Conservation (phyloP, 2,888 invertebrate species). For the Thymelicus lineola region DNA sequence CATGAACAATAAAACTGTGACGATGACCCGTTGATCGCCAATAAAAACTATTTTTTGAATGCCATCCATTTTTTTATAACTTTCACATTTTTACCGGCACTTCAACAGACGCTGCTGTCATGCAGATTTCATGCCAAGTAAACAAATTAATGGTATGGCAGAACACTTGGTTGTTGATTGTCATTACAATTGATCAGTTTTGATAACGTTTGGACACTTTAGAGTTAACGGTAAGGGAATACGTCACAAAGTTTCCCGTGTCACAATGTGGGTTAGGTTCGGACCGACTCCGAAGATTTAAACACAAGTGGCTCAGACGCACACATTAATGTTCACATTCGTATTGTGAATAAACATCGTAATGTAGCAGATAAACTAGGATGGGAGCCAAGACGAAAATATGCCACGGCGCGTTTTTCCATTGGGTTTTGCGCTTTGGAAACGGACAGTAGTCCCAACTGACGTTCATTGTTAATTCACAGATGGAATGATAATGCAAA, state of each 20-base stretch:
- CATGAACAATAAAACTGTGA: background rate
- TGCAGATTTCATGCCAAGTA: slow-evolving; percentile 44
- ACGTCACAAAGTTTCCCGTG: slow-evolving; percentile 13
- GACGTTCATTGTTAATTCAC: slow-evolving; percentile 69
- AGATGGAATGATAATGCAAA: slow-evolving; percentile 62
- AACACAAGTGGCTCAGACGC: slow-evolving; percentile 75
- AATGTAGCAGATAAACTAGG: slow-evolving; percentile 86
- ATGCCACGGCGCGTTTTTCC: slow-evolving; percentile 84
- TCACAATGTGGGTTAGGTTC: slow-evolving; percentile 8
- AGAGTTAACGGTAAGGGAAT: background rate
- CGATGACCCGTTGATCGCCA: slow-evolving; percentile 12
- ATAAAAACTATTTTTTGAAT: slow-evolving; percentile 21
- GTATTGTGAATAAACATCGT: slow-evolving; percentile 86
- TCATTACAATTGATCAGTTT: slow-evolving; percentile 17
- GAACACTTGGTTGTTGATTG: slow-evolving; percentile 28
- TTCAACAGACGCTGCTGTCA: slow-evolving; percentile 12
- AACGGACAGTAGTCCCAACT: slow-evolving; percentile 73
- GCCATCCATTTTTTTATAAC: slow-evolving; percentile 12
- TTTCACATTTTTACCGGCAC: background rate
- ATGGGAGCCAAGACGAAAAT: slow-evolving; percentile 86
- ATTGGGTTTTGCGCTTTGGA: slow-evolving; percentile 82
- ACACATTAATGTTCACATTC: slow-evolving; percentile 82
- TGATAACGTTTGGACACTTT: slow-evolving; percentile 4
- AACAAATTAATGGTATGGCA: slow-evolving; percentile 49
- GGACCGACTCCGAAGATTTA: slow-evolving; percentile 51